Evolutionary conservation across 2,113 vertebrate genomes (phyloP).

Genomic region (Laticauda laticaudata): DNA sequence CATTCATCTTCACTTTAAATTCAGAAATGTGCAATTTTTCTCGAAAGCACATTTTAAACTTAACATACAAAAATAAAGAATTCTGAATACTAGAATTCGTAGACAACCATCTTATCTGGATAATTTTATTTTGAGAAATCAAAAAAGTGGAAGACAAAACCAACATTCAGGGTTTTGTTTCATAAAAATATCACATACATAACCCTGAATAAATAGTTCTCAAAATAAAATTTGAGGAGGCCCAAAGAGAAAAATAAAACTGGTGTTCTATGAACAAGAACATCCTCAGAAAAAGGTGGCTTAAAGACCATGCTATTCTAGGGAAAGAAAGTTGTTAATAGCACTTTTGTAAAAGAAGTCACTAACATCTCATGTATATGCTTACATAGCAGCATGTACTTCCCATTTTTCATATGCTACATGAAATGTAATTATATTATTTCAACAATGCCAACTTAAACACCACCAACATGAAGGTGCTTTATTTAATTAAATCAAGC

Average conservation of each 20-base stretch:
- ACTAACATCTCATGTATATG: neutral
- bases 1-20: neutral
- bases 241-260: conserved; percentile 16
- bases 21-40: conserved; percentile 2
- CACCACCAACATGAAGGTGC: conserved; percentile 24
- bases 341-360: neutral
- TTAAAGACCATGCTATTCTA: neutral
- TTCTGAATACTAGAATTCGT: neutral
- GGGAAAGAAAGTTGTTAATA: neutral
- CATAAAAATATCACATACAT: neutral
- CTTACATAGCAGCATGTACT: neutral
- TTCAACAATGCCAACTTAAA: conserved; percentile 26
- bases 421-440: conserved; percentile 10
- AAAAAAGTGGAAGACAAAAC: conserved; percentile 17
- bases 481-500: conserved; percentile 31
- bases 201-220: neutral
- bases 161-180: conserved; percentile 9
- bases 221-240: neutral
- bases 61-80: conserved; percentile 36
- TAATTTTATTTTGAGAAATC: conserved; percentile 5
- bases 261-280: neutral
- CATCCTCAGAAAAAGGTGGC: neutral
- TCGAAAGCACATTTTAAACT: conserved; percentile 16
- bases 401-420: neutral
- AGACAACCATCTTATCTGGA: conserved; percentile 26